Base-by-base conservation (phyloP, 2,888 invertebrate genomes). In the Deilephila elpenor region DNA sequence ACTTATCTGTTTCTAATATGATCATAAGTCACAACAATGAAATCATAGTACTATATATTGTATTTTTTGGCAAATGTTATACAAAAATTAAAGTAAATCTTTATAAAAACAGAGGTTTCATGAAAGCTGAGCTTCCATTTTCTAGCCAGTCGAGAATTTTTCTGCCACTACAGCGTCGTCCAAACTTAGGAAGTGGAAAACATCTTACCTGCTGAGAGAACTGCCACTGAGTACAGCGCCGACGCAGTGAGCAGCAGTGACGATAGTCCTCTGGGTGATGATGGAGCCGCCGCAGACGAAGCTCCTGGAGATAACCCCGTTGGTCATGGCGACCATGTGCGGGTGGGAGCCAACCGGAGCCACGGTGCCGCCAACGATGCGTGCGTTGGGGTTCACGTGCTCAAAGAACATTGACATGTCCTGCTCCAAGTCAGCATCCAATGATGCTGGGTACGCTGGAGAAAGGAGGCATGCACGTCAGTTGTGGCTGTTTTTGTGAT, bases 181-280 rank as follows among this genome's bases (percentile, higher is more conserved):
- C 37, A 25, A 25, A 25, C 37, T 0, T 8, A 8, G 8, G 8
- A 71, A 64, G 20, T 17, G 44, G 1, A 44, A 0, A 5, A 4
- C 6, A 14, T 74, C 75, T 73, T 67, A 88, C 89, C 74, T 84
- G 77, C 74, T 78, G 5, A 88, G 81, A 0, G 81, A 77, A 0
- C 84, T 85, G 32, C 76, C 77, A 71, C 81, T 82, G 78, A 79
- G 84, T 0, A 83, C 86, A 60, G 83, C 83, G 0, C 71, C 84
- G 67, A 92, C 86, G 74, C 93, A 93, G 71, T 93, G 92, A 0
- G 93, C 93, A 1, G 93, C 93, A 0, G 91, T 93, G 11, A 93
- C 81, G 0, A 92, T 83, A n/a, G 82, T 83, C 1, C 87, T 77
- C 0, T 25, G 72, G 0, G 79, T 67, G 56, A 93, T 74, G 5